phyloP scores from a whole-genome alignment of 2,113 vertebrate species.

The Ranitomeya variabilis region DNA sequence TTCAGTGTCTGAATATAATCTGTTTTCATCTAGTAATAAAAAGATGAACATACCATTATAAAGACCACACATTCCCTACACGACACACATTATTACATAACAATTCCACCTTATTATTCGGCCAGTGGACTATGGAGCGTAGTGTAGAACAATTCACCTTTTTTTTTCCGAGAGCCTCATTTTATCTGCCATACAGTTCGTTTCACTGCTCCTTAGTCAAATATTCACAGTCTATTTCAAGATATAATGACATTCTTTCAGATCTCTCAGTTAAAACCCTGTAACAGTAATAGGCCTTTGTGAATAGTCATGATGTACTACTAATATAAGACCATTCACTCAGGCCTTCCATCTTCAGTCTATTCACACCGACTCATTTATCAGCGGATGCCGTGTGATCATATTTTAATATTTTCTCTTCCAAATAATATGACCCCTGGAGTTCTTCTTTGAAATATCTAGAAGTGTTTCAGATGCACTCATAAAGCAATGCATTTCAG shows the following conservation, averaged over 20 bases:
- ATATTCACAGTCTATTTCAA: constrained; percentile 27
- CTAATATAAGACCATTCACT: constrained; percentile 4
- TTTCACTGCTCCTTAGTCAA: constrained; percentile 20
- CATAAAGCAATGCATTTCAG: background rate
- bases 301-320: constrained; percentile 47
- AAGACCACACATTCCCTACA: background rate
- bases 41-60: background rate
- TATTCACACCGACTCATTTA: constrained; percentile 34
- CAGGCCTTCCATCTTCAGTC: background rate
- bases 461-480: background rate
- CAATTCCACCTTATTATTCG: background rate
- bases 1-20: no score
- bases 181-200: background rate
- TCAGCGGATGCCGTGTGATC: constrained; percentile 13
- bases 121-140: background rate
- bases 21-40: no score
- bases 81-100: background rate
- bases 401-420: constrained; percentile 39
- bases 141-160: background rate
- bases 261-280: constrained; percentile 13
- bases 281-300: constrained; percentile 39
- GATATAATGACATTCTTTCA: constrained; percentile 28
- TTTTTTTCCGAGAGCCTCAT: background rate
- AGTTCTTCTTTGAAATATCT: background rate
- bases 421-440: constrained; percentile 24